phyloP scores from a whole-genome alignment of 1,140 invertebrate genomes.

The Zaprionus ornatus region DNA sequence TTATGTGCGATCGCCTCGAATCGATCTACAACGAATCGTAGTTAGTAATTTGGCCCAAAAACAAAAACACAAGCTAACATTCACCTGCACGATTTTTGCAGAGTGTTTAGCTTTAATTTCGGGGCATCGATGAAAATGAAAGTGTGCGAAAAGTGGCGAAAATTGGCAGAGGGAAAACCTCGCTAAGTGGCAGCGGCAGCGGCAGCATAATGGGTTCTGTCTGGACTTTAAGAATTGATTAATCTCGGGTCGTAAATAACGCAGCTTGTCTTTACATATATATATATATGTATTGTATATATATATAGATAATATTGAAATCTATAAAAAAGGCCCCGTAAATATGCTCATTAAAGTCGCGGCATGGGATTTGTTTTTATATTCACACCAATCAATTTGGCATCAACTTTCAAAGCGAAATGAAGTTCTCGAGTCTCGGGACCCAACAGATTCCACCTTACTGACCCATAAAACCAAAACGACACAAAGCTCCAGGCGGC shows the following conservation, averaged over 20 bases:
- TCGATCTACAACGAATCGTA: not conserved
- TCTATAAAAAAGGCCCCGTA: conserved; percentile 27
- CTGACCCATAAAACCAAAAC: conserved; percentile 67
- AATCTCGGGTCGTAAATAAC: conserved; percentile 11
- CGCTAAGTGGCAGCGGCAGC: not conserved
- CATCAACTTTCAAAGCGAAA: conserved; percentile 68
- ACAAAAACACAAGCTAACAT: conserved; percentile 16
- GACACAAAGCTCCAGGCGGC: conserved; percentile 50
- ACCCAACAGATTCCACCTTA: conserved; percentile 69
- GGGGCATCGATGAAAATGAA: conserved; percentile 23
- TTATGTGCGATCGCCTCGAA: not conserved
- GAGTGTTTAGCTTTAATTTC: conserved; percentile 26
- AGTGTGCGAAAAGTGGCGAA: conserved; percentile 24
- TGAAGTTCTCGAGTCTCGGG: conserved; percentile 20
- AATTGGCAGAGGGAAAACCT: not conserved
- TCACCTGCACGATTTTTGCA: conserved; percentile 33
- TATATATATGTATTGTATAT: not conserved
- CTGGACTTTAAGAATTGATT: conserved; percentile 8
- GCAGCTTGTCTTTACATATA: not conserved
- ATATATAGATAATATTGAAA: conserved; percentile 1
- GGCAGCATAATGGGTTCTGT: not conserved
- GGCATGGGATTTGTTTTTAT: conserved; percentile 64
- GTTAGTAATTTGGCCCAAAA: not conserved
- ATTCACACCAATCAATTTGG: conserved; percentile 67
- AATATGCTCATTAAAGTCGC: conserved; percentile 57